A percentile compares a stretch with the other conserved stretches of the same genome.
Conservation (phyloP, 2,113 vertebrate species). For the Oreochromis aureus region DNA sequence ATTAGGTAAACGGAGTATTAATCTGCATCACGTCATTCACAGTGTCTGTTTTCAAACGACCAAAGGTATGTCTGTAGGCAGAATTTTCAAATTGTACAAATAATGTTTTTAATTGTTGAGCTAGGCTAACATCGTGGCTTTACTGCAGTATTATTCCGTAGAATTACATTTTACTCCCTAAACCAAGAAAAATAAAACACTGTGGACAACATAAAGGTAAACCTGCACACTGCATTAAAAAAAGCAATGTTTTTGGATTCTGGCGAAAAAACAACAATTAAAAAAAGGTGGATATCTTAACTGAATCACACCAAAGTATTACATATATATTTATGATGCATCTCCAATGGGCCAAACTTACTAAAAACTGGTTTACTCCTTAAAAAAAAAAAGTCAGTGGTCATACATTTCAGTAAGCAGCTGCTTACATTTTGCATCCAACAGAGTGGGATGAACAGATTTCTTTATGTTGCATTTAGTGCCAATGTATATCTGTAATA, state of each 20-base stretch:
- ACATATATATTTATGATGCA: not conserved
- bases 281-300: not conserved
- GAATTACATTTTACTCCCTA: not conserved
- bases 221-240: not conserved
- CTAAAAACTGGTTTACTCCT: not conserved
- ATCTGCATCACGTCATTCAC: not conserved
- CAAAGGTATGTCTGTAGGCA: not conserved
- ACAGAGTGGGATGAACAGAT: not conserved
- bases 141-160: not conserved
- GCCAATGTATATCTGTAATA: slow-evolving; percentile 49
- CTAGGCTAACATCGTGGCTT: too few relatives aligned
- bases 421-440: not conserved
- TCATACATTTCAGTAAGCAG: not conserved
- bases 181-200: not conserved
- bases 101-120: not conserved
- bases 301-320: not conserved
- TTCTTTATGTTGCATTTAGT: slow-evolving; percentile 24
- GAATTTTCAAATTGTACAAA: not conserved
- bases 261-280: not conserved
- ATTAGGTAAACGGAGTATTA: not conserved
- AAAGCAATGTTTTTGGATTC: not conserved
- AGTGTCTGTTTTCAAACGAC: not conserved
- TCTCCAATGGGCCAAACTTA: not conserved
- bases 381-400: not conserved
- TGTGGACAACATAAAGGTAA: not conserved